Base-by-base conservation (phyloP, 2,797 vertebrate species). In the Neopelma chrysocephalum region DNA sequence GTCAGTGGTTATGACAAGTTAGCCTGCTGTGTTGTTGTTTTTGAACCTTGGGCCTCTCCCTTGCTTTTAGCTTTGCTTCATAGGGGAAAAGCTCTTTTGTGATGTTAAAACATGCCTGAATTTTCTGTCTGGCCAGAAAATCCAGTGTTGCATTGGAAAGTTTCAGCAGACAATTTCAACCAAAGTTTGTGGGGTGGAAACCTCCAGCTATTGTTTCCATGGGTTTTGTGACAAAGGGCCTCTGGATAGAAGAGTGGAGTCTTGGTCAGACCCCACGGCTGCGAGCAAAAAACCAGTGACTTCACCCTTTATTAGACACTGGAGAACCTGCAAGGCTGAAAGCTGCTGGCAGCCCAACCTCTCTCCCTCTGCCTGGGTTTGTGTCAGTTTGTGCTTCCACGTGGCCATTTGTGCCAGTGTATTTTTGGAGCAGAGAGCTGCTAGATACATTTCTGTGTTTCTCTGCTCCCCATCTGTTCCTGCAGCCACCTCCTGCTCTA, bases 401-500 rank as follows among this genome's bases (percentile, higher is more conserved):
- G 3, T 1, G 1, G 65, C 73, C 57, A 32, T 91, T 92, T 69
- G 31, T 40, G 62, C 1, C 1, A 4, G 65, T 23, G 72, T 91
- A 87, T 95, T 95, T 96, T 94, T 88, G 87, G 85, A 95, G 77
- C 81, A 65, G 58, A 68, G 80, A 86, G 64, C 64, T 91, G 79
- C 60, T 73, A 82, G 87, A 66, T 85, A 7, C 5, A 8, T 82
- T 82, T 78, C 60, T 93, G 62, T 65, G 21, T 68, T 89, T 70
- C 64, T 82, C 27, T 75, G 68, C 42, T 94, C 57, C 69, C 90
- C 76, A 83, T 94, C 85, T 96, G 87, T 93, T 94, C n/a, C 76
- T 2, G 27, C 26, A 82, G 71, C 58, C 5, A 25, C 82, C 70
- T 87, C 69, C 65, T 81, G 65, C 66, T 93, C 34, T 25, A 1